These are phyloP conservation scores for Corvus hawaiiensis DNA, from an alignment of 2,113 vertebrate species.

Conservation along the genomic window DNA sequence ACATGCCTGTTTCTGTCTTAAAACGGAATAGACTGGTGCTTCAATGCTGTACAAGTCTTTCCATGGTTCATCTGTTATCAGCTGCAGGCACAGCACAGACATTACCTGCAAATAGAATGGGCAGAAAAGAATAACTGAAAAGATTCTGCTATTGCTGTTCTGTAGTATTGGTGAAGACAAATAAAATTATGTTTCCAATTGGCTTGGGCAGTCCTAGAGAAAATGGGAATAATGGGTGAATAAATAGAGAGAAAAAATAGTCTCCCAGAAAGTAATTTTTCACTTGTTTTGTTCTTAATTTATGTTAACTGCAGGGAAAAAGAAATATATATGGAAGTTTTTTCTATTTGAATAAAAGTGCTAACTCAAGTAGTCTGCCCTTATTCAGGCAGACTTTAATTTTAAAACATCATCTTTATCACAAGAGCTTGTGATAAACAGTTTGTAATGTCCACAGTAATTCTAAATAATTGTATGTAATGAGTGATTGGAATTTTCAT, in stretches of 20 bases:
- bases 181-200: constrained; percentile 22
- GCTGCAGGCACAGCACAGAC: background rate
- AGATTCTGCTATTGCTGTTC: background rate
- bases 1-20: background rate
- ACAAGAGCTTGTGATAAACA: background rate
- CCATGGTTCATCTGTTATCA: background rate
- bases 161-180: constrained; percentile 6
- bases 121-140: background rate
- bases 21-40: background rate
- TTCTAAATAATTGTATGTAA: background rate
- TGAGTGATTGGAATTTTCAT: background rate
- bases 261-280: background rate
- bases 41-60: background rate
- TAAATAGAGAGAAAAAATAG: background rate
- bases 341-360: background rate
- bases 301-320: background rate
- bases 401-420: background rate
- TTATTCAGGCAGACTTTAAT: background rate
- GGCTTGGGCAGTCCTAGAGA: background rate
- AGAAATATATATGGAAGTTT: background rate
- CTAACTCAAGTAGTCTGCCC: background rate
- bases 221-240: background rate
- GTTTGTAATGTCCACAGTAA: background rate
- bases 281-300: background rate
- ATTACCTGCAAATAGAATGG: background rate